phyloP scores from a whole-genome alignment of 2,113 vertebrate genomes.

The Poecilia latipinna region DNA sequence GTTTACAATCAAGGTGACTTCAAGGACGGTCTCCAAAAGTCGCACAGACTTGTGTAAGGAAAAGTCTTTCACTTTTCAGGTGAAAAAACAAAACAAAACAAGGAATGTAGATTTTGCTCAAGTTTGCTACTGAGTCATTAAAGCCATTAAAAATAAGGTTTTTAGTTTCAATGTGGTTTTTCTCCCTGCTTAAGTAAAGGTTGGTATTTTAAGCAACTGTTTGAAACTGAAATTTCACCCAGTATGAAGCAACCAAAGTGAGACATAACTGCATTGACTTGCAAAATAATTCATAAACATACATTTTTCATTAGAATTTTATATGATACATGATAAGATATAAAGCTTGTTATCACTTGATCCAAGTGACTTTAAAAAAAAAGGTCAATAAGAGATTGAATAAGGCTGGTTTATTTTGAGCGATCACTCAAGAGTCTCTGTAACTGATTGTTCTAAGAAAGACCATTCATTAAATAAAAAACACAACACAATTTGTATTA shows the following conservation, averaged over 20 bases:
- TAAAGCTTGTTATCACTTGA: not conserved
- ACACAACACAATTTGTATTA: too few relatives aligned
- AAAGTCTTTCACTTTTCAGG: not conserved
- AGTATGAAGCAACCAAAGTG: too few relatives aligned
- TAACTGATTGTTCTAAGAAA: not conserved
- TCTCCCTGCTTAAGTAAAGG: too few relatives aligned
- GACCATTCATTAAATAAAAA: not conserved
- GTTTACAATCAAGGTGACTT: constrained; percentile 55
- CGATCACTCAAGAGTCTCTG: not conserved
- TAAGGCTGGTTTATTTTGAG: not conserved
- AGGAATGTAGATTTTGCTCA: not conserved
- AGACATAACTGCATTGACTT: too few relatives aligned
- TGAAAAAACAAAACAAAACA: not conserved
- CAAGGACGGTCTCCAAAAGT: constrained; percentile 2
- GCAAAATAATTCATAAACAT: too few relatives aligned
- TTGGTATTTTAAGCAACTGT: too few relatives aligned
- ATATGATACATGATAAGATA: too few relatives aligned
- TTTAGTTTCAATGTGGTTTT: too few relatives aligned
- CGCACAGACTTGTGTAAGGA: not conserved
- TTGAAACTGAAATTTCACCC: too few relatives aligned
- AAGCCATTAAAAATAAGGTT: not conserved
- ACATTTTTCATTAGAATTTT: too few relatives aligned
- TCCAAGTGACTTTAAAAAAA: not conserved
- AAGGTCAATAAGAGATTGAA: not conserved
- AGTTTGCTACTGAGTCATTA: not conserved